Evolutionary conservation across 2,797 vertebrate species (phyloP).

Genomic region (Typhlichthys eigenmanni): DNA sequence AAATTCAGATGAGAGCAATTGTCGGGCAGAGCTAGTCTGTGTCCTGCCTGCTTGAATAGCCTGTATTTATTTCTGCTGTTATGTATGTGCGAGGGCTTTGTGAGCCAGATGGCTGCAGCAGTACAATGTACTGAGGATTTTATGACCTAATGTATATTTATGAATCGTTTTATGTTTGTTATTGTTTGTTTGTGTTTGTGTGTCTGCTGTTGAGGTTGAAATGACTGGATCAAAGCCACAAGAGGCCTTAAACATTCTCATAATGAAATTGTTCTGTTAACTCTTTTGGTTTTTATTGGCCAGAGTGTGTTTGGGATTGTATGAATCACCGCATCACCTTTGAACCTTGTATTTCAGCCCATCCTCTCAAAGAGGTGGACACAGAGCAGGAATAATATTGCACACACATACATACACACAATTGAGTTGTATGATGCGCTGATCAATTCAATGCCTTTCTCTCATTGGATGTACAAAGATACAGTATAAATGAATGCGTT

Average conservation of each 20-base stretch:
- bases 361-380: slow-evolving; percentile 75
- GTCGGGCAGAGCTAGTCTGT: no score
- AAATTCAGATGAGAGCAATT: no score
- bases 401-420: slow-evolving; percentile 57
- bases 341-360: slow-evolving; percentile 42
- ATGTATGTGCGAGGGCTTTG: not conserved
- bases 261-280: slow-evolving; percentile 79
- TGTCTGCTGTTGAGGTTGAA: slow-evolving; percentile 30
- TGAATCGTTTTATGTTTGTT: slow-evolving; percentile 1
- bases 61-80: slow-evolving; percentile 8
- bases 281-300: slow-evolving; percentile 49
- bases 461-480: slow-evolving; percentile 34
- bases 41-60: not conserved
- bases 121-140: slow-evolving; percentile 1
- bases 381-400: slow-evolving; percentile 64
- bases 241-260: slow-evolving; percentile 47
- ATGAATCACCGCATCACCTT: slow-evolving; percentile 63
- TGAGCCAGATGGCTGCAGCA: not conserved
- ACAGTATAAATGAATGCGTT: slow-evolving; percentile 13
- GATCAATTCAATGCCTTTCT: slow-evolving; percentile 60
- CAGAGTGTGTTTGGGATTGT: slow-evolving; percentile 54
- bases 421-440: slow-evolving; percentile 64
- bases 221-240: slow-evolving; percentile 41
- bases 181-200: not conserved
- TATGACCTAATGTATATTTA: slow-evolving; percentile 1